A percentile compares a stretch with the other conserved stretches of the same genome.
Evolutionary conservation across 2,888 invertebrate species (phyloP).

Genomic region (Chymomyza amoena): DNA sequence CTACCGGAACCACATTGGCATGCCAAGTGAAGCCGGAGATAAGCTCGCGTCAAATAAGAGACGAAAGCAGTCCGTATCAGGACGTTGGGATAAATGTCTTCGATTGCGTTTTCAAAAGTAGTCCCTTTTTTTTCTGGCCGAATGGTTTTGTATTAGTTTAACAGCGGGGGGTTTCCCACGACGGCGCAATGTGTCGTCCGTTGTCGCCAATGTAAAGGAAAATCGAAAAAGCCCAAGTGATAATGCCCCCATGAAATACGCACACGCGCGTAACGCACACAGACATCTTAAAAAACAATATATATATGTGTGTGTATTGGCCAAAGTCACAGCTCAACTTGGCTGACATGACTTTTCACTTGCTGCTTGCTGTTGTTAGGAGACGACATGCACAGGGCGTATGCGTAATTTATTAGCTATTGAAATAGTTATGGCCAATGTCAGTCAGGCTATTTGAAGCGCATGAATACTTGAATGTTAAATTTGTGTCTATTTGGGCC

Average conservation of each 20-base stretch:
- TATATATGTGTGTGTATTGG: too few relatives aligned
- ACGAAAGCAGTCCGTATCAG: background rate
- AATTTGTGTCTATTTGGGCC: background rate
- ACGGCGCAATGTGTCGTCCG: background rate
- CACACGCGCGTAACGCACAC: background rate
- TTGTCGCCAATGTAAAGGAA: slow-evolving; percentile 11
- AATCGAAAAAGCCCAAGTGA: background rate
- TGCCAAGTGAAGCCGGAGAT: slow-evolving; percentile 17
- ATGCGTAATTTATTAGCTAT: background rate
- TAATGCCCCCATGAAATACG: background rate
- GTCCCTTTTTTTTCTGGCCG: slow-evolving; percentile 40
- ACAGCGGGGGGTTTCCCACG: background rate
- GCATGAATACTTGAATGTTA: background rate
- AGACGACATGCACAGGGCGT: background rate
- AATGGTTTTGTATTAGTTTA: slow-evolving; percentile 49
- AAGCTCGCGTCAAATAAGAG: slow-evolving; percentile 10
- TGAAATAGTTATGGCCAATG: background rate
- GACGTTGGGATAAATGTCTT: slow-evolving; percentile 32
- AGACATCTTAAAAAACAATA: background rate
- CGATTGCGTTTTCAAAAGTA: slow-evolving; percentile 52
- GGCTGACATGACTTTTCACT: background rate
- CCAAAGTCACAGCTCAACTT: background rate
- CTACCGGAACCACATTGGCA: background rate
- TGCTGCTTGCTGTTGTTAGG: background rate
- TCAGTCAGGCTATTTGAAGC: background rate